These are phyloP conservation scores for Egretta garzetta DNA, from an alignment of 2,113 vertebrate genomes.

Conservation along the genomic window DNA sequence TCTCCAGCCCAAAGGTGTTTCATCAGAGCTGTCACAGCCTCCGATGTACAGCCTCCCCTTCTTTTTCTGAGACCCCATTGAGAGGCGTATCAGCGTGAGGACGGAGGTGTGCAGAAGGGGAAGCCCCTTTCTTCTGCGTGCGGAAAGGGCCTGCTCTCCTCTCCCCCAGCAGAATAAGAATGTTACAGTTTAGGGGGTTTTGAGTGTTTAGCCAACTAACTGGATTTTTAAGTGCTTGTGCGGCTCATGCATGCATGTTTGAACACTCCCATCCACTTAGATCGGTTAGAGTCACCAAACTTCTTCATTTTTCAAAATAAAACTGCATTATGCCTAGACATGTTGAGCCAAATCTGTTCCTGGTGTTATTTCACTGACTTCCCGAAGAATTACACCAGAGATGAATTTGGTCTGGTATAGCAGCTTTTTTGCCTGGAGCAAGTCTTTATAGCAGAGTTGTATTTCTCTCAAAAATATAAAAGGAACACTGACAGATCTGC, in stretches of 20 bases:
- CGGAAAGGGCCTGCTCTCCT: background rate
- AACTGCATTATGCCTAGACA: slow-evolving; percentile 47
- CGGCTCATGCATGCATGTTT: background rate
- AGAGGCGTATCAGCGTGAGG: accelerated
- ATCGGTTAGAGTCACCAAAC: slow-evolving; percentile 15
- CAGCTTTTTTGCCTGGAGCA: slow-evolving; percentile 63
- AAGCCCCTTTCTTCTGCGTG: background rate
- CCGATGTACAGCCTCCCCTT: background rate
- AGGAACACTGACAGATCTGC: slow-evolving; percentile 63
- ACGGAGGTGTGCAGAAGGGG: background rate
- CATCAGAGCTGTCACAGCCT: background rate
- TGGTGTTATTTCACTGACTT: slow-evolving; percentile 51
- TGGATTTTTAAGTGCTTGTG: background rate
- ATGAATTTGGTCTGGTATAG: slow-evolving; percentile 40
- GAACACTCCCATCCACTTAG: slow-evolving; percentile 5
- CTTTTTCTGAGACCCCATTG: background rate
- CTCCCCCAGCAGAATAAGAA: background rate
- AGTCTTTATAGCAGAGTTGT: slow-evolving; percentile 51
- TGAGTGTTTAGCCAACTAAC: background rate
- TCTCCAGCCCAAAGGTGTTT: background rate
- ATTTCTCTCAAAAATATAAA: slow-evolving; percentile 66
- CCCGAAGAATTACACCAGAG: slow-evolving; percentile 38
- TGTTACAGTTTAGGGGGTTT: accelerated
- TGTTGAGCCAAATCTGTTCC: slow-evolving; percentile 54
- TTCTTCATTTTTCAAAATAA: slow-evolving; percentile 30